phyloP scores from a whole-genome alignment of 1,140 invertebrate species.

The Drosophila jambulina region DNA sequence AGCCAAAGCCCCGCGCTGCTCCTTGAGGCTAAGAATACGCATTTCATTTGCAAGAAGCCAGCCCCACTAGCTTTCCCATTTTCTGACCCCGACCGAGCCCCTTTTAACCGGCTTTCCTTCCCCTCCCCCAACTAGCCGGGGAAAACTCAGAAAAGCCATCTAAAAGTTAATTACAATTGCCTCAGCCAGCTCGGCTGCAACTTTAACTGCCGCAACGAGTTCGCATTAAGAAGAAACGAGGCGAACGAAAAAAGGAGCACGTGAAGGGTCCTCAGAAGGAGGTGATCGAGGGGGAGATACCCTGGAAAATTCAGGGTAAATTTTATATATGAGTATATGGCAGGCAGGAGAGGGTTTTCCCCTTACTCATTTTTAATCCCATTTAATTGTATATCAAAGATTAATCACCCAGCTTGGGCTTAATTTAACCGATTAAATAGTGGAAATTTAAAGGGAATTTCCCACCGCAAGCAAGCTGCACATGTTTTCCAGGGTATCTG shows the following conservation, averaged over 20 bases:
- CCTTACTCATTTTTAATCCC: no score
- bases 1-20: constrained; percentile 16
- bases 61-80: constrained; percentile 20
- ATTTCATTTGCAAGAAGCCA: constrained; percentile 54
- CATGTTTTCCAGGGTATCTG: neutral
- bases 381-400: no score
- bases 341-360: no score
- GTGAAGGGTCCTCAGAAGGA: neutral
- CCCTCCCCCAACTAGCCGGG: constrained; percentile 14
- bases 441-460: neutral
- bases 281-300: neutral
- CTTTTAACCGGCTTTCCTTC: neutral
- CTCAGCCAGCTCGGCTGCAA: constrained; percentile 43
- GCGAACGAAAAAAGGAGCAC: constrained; percentile 27
- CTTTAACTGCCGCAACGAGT: constrained; percentile 58
- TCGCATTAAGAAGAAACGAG: constrained; percentile 49
- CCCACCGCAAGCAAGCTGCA: neutral
- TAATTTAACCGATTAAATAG: neutral
- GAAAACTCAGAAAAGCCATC: constrained; percentile 53
- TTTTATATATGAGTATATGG: no score
- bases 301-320: constrained; percentile 2
- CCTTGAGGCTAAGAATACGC: constrained; percentile 54
- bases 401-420: no score
- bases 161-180: constrained; percentile 65
- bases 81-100: neutral